phyloP scores from a whole-genome alignment of 1,140 invertebrate genomes.

The Solenopsis fugax region DNA sequence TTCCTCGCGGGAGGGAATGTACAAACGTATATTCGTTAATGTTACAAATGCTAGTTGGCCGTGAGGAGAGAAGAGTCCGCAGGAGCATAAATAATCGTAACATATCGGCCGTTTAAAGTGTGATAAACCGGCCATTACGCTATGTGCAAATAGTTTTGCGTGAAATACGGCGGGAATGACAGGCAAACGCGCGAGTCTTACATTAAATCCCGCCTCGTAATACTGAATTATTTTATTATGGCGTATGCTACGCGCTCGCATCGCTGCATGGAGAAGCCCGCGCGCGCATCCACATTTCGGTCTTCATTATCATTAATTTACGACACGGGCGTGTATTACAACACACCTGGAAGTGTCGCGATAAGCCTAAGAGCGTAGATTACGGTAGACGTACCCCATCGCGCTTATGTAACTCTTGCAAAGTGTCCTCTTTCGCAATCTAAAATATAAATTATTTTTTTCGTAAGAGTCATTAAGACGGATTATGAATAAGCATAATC shows the following conservation, averaged over 20 bases:
- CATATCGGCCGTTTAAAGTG: conserved; percentile 35
- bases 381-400: conserved; percentile 40
- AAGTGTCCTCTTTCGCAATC: conserved; percentile 12
- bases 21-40: not conserved
- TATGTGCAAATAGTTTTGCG: conserved; percentile 47
- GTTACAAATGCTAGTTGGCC: conserved; percentile 6
- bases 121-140: conserved; percentile 30
- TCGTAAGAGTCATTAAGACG: conserved; percentile 14
- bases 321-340: conserved; percentile 52
- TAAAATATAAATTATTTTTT: conserved; percentile 21
- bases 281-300: conserved; percentile 30
- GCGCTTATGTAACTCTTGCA: conserved; percentile 62
- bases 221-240: conserved; percentile 55
- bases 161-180: conserved; percentile 43
- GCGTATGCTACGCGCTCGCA: not conserved
- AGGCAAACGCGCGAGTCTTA: conserved; percentile 22
- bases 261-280: conserved; percentile 7
- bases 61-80: not conserved
- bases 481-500: conserved; percentile 1
- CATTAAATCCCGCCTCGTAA: conserved; percentile 24
- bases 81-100: conserved; percentile 39
- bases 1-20: not conserved
- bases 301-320: conserved; percentile 71
- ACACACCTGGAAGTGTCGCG: conserved; percentile 52
- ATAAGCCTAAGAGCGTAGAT: conserved; percentile 69